These are phyloP conservation scores for Habropoda laboriosa DNA, from an alignment of 1,140 invertebrate genomes.

Conservation along the genomic window DNA sequence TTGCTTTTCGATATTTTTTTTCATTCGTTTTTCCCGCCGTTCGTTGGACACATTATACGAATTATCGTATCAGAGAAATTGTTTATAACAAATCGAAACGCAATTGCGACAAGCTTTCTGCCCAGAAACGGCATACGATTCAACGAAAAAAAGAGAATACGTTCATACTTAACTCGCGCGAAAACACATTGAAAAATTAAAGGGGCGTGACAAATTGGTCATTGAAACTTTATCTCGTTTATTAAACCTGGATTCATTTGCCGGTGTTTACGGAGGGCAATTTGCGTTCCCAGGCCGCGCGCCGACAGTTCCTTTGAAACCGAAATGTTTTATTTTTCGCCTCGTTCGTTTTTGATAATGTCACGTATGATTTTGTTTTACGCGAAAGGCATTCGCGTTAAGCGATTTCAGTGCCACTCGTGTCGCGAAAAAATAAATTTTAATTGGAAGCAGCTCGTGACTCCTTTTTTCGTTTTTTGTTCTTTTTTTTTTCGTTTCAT, in stretches of 20 bases:
- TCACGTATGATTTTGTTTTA: neutral
- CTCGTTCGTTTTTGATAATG: neutral
- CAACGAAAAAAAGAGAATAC: neutral
- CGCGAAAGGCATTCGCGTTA: conserved; percentile 2
- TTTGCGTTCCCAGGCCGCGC: neutral
- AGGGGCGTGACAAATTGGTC: neutral
- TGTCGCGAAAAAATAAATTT: neutral
- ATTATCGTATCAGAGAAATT: neutral
- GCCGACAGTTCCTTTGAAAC: conserved; percentile 20
- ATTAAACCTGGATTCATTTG: conserved; percentile 28
- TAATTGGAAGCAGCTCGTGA: neutral
- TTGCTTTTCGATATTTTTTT: too few relatives aligned
- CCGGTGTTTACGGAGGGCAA: neutral
- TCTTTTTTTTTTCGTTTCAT: too few relatives aligned
- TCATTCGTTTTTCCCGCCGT: too few relatives aligned
- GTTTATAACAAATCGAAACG: neutral
- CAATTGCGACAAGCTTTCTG: neutral
- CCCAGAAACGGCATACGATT: neutral
- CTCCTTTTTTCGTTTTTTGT: too few relatives aligned
- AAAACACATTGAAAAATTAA: neutral
- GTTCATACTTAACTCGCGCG: neutral
- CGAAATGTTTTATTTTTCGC: neutral
- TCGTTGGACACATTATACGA: too few relatives aligned
- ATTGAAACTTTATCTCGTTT: conserved; percentile 33
- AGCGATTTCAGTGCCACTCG: neutral